Evolutionary conservation across 2,888 invertebrate species (phyloP).

Genomic region (Mystacides longicornis): DNA sequence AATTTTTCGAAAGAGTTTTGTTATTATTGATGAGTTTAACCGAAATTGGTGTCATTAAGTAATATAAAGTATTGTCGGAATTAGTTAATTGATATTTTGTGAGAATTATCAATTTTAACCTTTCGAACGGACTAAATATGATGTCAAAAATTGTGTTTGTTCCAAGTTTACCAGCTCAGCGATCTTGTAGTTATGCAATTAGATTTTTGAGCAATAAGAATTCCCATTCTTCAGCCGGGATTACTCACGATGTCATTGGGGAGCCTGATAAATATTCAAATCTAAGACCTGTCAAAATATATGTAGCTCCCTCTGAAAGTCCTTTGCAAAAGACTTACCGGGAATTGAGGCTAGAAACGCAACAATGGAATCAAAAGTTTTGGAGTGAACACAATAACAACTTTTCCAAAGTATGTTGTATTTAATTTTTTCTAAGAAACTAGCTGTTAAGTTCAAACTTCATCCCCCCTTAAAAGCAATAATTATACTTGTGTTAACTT

Average conservation of each 20-base stretch:
- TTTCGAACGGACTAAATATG: too few relatives aligned
- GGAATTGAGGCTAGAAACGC: constrained; percentile 57
- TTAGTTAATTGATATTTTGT: too few relatives aligned
- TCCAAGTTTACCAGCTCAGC: too few relatives aligned
- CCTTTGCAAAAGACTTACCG: constrained; percentile 56
- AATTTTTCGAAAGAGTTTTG: too few relatives aligned
- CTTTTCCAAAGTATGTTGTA: constrained; percentile 56
- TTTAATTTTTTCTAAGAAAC: neutral
- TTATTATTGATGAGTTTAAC: too few relatives aligned
- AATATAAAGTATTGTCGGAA: too few relatives aligned
- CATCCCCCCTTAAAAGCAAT: too few relatives aligned
- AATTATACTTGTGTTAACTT: too few relatives aligned
- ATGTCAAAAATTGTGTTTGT: too few relatives aligned
- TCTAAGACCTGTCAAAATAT: constrained; percentile 63
- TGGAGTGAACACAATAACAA: constrained; percentile 74
- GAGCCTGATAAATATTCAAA: constrained; percentile 77
- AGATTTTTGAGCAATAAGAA: neutral
- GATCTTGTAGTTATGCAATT: neutral
- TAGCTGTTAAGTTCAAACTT: too few relatives aligned
- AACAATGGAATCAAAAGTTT: constrained; percentile 78
- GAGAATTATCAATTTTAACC: too few relatives aligned
- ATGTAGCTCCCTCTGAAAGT: constrained; percentile 58
- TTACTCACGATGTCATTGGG: constrained; percentile 56
- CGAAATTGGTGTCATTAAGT: too few relatives aligned
- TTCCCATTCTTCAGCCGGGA: neutral